A percentile compares a stretch with the other conserved stretches of the same genome.
Evolutionary conservation across 2,113 vertebrate species (phyloP).

Genomic region (Urocitellus parryii): DNA sequence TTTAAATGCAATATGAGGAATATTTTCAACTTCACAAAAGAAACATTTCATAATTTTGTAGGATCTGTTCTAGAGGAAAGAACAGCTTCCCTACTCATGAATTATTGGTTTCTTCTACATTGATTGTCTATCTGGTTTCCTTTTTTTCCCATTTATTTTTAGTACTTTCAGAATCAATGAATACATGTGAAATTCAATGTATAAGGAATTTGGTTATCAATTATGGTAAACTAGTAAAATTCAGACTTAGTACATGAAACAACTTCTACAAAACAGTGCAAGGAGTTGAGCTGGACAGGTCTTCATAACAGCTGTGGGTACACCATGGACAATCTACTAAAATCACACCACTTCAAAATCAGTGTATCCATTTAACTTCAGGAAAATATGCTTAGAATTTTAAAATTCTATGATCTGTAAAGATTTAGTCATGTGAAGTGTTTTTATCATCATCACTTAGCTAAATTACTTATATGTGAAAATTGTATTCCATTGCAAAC

Average conservation of each 20-base stretch:
- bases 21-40: constrained; percentile 71
- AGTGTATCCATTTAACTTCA: constrained; percentile 55
- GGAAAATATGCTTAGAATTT: constrained; percentile 64
- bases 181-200: constrained; percentile 69
- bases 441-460: constrained; percentile 36
- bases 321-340: neutral
- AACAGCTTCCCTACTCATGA: constrained; percentile 62
- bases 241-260: neutral
- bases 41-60: constrained; percentile 77
- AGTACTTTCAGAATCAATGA: constrained; percentile 69
- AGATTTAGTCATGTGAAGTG: neutral
- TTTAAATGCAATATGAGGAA: constrained; percentile 63
- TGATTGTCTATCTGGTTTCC: constrained; percentile 77
- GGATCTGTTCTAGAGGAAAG: too few species aligned
- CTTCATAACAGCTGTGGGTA: fast-evolving
- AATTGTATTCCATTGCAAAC: neutral
- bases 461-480: constrained; percentile 18
- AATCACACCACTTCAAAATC: constrained; percentile 42
- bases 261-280: constrained; percentile 8
- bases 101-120: constrained; percentile 74
- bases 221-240: constrained; percentile 61
- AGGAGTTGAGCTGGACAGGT: neutral
- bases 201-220: constrained; percentile 75
- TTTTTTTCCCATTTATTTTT: constrained; percentile 72
- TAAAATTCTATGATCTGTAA: neutral